phyloP scores from a whole-genome alignment of 2,888 invertebrate species.

The Tachina lurida region DNA sequence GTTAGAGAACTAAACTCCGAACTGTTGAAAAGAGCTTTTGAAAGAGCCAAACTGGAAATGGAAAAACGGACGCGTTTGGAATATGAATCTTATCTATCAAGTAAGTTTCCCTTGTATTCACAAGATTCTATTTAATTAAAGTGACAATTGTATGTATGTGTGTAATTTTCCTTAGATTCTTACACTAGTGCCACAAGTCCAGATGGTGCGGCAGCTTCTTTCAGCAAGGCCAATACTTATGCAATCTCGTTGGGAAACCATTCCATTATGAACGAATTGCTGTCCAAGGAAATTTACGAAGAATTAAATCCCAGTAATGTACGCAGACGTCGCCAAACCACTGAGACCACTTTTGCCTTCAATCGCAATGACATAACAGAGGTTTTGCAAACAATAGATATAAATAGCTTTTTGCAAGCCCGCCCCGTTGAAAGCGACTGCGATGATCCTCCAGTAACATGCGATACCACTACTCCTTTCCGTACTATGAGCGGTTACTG shows the following conservation, averaged over 20 bases:
- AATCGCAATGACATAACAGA: conserved; percentile 88
- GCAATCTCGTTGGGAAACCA: conserved; percentile 93
- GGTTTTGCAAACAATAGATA: conserved; percentile 90
- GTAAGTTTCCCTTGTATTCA: conserved; percentile 83
- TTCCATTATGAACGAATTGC: conserved; percentile 92
- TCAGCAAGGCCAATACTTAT: conserved; percentile 93
- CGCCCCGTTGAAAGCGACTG: conserved; percentile 82
- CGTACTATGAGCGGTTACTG: conserved; percentile 91
- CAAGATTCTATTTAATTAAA: background rate
- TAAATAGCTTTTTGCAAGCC: conserved; percentile 87
- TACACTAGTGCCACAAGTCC: conserved; percentile 94
- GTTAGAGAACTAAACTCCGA: conserved; percentile 88
- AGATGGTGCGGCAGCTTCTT: conserved; percentile 93
- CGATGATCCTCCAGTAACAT: conserved; percentile 87
- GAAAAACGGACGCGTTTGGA: conserved; percentile 90
- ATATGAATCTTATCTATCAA: conserved; percentile 90
- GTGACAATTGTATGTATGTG: too few relatives aligned
- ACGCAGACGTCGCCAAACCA: conserved; percentile 89
- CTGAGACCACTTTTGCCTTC: conserved; percentile 85
- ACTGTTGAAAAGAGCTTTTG: conserved; percentile 89
- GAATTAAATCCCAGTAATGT: conserved; percentile 84
- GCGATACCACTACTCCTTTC: conserved; percentile 88
- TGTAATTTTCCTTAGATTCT: conserved; percentile 84
- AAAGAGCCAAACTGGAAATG: conserved; percentile 91
- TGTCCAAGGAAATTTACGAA: conserved; percentile 93